phyloP scores from a whole-genome alignment of 2,888 invertebrate genomes.

The Ectemnius cavifrons region DNA sequence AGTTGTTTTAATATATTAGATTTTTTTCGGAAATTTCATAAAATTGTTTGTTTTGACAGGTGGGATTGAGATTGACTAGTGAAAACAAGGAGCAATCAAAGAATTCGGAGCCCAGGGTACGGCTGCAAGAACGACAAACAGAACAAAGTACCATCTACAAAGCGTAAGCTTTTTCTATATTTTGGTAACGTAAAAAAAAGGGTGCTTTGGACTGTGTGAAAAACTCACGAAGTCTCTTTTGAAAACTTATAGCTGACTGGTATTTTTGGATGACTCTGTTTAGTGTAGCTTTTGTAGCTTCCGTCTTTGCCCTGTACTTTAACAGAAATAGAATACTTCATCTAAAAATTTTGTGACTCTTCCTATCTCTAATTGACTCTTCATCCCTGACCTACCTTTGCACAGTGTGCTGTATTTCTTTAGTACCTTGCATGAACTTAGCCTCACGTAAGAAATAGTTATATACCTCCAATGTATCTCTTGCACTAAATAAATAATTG shows the following conservation, averaged over 20 bases:
- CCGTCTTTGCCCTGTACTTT: background rate
- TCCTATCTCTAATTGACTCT: background rate
- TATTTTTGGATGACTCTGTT: constrained; percentile 4
- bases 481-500: constrained; percentile 61
- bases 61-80: constrained; percentile 24
- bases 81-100: constrained; percentile 38
- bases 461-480: constrained; percentile 51
- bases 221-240: too few species aligned
- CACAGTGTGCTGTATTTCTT: background rate
- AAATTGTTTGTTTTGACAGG: too few species aligned
- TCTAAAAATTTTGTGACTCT: background rate
- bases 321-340: constrained; percentile 1
- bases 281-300: background rate
- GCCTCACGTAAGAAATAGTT: constrained; percentile 32
- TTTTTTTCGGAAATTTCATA: too few species aligned
- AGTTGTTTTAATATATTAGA: too few species aligned
- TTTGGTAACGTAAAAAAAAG: background rate
- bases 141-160: constrained; percentile 46
- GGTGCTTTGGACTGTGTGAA: background rate
- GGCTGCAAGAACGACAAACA: constrained; percentile 51
- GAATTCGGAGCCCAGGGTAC: constrained; percentile 52
- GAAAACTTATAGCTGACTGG: too few species aligned
- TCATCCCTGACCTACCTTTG: background rate
- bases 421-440: constrained; percentile 45
- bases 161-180: constrained; percentile 59